Evolutionary conservation across 2,113 vertebrate genomes (phyloP), one percentile per base, ranked within the genome.

Genomic region (Ceuthmochares aereus): DNA sequence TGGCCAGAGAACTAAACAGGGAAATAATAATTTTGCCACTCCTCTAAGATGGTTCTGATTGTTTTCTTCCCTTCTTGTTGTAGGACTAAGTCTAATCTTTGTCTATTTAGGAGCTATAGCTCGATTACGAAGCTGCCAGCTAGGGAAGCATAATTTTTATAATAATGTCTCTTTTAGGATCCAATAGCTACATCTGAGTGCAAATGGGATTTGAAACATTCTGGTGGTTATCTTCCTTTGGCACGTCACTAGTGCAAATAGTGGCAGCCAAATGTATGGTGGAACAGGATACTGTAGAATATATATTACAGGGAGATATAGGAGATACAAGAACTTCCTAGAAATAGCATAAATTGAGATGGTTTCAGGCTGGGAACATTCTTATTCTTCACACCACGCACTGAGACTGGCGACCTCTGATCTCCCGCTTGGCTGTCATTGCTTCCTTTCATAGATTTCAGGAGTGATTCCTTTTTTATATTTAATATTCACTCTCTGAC

Each of bases 401-500:
- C 25, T 42, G 29, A 66, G 36, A 32, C 42, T 58, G 30, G 18
- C 80, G 55, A 63, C 32, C n/a, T 69, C 34, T 84, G 49, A 25
- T 66, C 25, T 63, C 76, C 58, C 83, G 20, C 29, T 83, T 83
- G 45, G 49, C 23, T 83, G 12, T 59, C 91, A n/a, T 3, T 86
- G 14, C 51, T 93, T 67, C 59, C 60, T 77, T 63, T 63, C 67
- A 42, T 3, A 82, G 67, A 82, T 70, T 91, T 92, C 62, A 62
- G 6, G 26, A 49, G 77, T 85, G 70, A 69, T 52, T 69, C 10
- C n/a, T 68, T 67, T 52, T 83, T 89, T 66, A 64, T 23, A 86
- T 85, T 96, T 97, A 91, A 62, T 75, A 69, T 91, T 97, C 86
- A 34, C 66, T 92, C 30, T 89, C 93, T 73, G 93, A 52, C 78